Evolutionary conservation across 2,888 invertebrate species (phyloP).

Genomic region (Loripinus fragilis): DNA sequence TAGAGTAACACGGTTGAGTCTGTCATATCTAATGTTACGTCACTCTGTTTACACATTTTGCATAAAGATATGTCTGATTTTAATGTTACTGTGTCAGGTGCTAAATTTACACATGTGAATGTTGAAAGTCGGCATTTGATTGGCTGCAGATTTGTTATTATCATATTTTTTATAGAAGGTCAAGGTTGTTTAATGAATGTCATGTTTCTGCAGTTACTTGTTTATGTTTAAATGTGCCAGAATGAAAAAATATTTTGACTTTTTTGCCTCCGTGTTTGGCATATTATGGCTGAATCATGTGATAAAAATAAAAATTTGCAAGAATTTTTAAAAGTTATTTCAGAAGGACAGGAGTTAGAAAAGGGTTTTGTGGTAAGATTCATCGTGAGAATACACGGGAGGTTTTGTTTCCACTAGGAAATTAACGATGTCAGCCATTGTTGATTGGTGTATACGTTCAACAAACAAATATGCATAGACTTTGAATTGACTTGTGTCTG

Average conservation of each 20-base stretch:
- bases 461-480: background rate
- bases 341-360: slow-evolving; percentile 37
- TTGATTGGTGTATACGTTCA: background rate
- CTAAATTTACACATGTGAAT: slow-evolving; percentile 19
- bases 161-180: slow-evolving; percentile 51
- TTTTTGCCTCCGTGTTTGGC: slow-evolving; percentile 25
- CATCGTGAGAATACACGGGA: background rate
- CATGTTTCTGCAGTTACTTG: slow-evolving; percentile 23
- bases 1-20: no score
- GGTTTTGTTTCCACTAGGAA: background rate
- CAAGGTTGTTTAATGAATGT: slow-evolving; percentile 61
- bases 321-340: slow-evolving; percentile 53
- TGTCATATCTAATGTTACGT: no score
- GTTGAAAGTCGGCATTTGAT: slow-evolving; percentile 39
- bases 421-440: slow-evolving; percentile 15
- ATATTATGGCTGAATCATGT: slow-evolving; percentile 52
- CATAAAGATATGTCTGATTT: background rate
- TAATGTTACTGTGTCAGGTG: slow-evolving; percentile 1
- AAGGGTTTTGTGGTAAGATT: slow-evolving; percentile 41
- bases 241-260: slow-evolving; percentile 18
- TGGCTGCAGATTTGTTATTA: slow-evolving; percentile 38
- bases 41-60: background rate
- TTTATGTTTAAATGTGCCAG: slow-evolving; percentile 15
- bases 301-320: slow-evolving; percentile 33
- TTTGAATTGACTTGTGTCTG: background rate